These are phyloP conservation scores for Pogonus chalceus DNA, from an alignment of 1,140 invertebrate species.

Conservation along the genomic window DNA sequence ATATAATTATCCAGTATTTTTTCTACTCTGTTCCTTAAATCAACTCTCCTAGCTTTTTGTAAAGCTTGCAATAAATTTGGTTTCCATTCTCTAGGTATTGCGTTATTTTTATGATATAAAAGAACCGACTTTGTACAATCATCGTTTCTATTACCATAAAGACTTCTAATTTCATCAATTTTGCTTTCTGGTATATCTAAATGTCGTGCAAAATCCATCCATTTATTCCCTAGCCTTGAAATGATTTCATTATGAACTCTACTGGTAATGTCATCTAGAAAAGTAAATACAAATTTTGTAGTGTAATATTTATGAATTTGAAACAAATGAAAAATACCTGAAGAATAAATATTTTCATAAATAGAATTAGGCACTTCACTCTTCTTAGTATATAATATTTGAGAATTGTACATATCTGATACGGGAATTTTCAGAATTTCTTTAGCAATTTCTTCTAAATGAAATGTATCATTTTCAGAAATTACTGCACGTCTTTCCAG, in stretches of 20 bases:
- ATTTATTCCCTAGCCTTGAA: conserved; percentile 40
- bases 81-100: conserved; percentile 24
- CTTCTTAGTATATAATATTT: too few species aligned
- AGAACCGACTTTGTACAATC: background rate
- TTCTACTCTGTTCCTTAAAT: conserved; percentile 26
- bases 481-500: conserved; percentile 34
- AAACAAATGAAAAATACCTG: too few species aligned
- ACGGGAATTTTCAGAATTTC: too few species aligned
- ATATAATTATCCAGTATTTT: too few species aligned
- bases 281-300: too few species aligned
- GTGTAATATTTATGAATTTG: too few species aligned
- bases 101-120: conserved; percentile 26
- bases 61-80: conserved; percentile 24
- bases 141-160: conserved; percentile 19
- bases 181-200: conserved; percentile 39
- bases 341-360: too few species aligned
- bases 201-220: conserved; percentile 43
- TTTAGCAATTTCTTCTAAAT: conserved; percentile 32
- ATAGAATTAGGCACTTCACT: too few species aligned
- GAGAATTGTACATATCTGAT: too few species aligned
- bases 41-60: conserved; percentile 23
- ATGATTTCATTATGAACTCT: conserved; percentile 21
- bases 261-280: background rate
- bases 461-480: conserved; percentile 31
- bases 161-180: conserved; percentile 40